Evolutionary conservation across 1,140 invertebrate genomes (phyloP).

Genomic region (Cherax quadricarinatus): DNA sequence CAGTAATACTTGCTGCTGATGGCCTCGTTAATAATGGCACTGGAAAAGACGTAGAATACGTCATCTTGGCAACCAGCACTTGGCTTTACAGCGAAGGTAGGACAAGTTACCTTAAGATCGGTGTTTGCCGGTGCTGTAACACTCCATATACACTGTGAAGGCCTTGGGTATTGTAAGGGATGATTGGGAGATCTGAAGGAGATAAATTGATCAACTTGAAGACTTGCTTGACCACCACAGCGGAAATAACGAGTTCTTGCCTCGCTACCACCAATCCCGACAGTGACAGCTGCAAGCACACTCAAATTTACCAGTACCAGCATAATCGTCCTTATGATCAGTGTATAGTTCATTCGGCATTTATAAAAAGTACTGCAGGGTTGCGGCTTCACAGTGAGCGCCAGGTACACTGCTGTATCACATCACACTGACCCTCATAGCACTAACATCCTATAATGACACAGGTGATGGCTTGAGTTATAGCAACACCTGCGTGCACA

Average conservation of each 20-base stretch:
- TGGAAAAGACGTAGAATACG: conserved; percentile 15
- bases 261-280: not conserved
- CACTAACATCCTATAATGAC: not conserved
- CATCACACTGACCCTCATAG: not conserved
- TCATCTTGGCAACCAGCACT: conserved; percentile 1
- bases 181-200: conserved; percentile 20
- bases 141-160: not conserved
- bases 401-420: too few relatives aligned
- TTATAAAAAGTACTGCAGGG: not conserved
- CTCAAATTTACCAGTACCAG: not conserved
- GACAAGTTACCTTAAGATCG: not conserved
- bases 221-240: not conserved
- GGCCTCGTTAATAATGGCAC: not conserved
- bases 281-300: not conserved
- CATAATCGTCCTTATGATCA: not conserved
- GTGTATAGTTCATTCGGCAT: not conserved
- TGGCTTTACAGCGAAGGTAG: conserved; percentile 19
- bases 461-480: not conserved
- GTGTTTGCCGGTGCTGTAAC: conserved; percentile 9
- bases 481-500: not conserved
- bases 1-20: conserved; percentile 27
- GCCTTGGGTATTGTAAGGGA: conserved; percentile 19
- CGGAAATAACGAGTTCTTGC: not conserved
- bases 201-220: not conserved
- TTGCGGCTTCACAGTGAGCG: too few relatives aligned